Conservation (phyloP, 2,888 invertebrate genomes). For the Pyrrhia umbra region DNA sequence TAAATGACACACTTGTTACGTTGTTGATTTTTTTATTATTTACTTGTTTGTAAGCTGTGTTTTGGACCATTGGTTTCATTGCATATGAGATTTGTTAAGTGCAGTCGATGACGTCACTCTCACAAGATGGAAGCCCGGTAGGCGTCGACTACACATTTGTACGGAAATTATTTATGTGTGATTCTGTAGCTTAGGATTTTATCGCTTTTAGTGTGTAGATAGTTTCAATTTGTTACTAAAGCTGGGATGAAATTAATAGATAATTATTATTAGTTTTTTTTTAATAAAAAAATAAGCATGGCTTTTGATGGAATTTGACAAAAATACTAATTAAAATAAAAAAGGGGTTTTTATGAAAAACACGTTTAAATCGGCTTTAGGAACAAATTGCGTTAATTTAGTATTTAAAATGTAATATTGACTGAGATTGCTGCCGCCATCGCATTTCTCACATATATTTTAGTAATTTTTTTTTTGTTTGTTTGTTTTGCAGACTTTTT, state of each 20-base stretch:
- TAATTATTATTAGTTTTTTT: conserved; percentile 38
- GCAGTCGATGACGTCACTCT: conserved; percentile 47
- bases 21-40: conserved; percentile 83
- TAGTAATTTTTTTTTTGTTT: conserved; percentile 57
- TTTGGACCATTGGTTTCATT: conserved; percentile 78
- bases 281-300: conserved; percentile 43
- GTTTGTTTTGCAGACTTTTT: conserved; percentile 61
- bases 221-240: conserved; percentile 69
- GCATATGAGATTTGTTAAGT: conserved; percentile 84
- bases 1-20: conserved; percentile 81
- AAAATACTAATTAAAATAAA: conserved; percentile 10
- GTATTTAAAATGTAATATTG: conserved; percentile 64
- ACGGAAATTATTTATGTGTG: conserved; percentile 89
- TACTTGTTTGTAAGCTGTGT: conserved; percentile 84
- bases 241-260: conserved; percentile 54
- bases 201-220: conserved; percentile 82
- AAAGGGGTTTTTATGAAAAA: conserved; percentile 45
- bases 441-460: conserved; percentile 54
- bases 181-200: conserved; percentile 80
- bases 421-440: conserved; percentile 69
- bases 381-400: conserved; percentile 60
- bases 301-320: conserved; percentile 33
- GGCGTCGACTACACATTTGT: conserved; percentile 71
- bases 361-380: conserved; percentile 51
- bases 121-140: conserved; percentile 26